These are phyloP conservation scores for Anthrax anthrax DNA, from an alignment of 2,888 invertebrate genomes.

Conservation along the genomic window DNA sequence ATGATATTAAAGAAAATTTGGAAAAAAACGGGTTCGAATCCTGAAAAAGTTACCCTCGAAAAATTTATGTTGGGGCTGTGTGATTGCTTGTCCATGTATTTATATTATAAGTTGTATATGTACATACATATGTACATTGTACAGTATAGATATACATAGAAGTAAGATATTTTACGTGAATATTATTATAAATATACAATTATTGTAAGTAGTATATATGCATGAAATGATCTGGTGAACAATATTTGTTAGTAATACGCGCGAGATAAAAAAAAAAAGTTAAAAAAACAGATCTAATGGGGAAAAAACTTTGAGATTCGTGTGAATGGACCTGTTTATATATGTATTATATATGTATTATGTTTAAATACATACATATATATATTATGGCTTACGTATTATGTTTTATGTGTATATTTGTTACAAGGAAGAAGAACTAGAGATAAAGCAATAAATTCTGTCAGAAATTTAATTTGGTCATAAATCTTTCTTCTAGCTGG, in stretches of 20 bases:
- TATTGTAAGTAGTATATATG: background rate
- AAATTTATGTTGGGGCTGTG: conserved; percentile 18
- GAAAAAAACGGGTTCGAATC: conserved; percentile 3
- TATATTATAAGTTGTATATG: conserved; percentile 4
- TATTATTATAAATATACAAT: background rate
- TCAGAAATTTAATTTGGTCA: conserved; percentile 39
- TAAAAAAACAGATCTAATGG: too few species aligned
- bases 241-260: background rate
- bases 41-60: conserved; percentile 11
- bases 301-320: background rate
- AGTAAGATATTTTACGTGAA: background rate
- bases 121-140: conserved; percentile 3
- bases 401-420: background rate
- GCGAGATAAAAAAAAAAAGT: background rate
- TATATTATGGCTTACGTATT: conserved; percentile 5
- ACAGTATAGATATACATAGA: conserved; percentile 8
- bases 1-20: background rate
- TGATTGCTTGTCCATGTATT: conserved; percentile 16
- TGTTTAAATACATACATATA: conserved; percentile 3
- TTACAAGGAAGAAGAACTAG: conserved; percentile 25
- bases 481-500: conserved; percentile 36
- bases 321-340: background rate
- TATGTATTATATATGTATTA: background rate
- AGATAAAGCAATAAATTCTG: conserved; percentile 39
- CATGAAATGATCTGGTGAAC: background rate